phyloP scores from a whole-genome alignment of 2,888 invertebrate genomes.

The Dione juno region DNA sequence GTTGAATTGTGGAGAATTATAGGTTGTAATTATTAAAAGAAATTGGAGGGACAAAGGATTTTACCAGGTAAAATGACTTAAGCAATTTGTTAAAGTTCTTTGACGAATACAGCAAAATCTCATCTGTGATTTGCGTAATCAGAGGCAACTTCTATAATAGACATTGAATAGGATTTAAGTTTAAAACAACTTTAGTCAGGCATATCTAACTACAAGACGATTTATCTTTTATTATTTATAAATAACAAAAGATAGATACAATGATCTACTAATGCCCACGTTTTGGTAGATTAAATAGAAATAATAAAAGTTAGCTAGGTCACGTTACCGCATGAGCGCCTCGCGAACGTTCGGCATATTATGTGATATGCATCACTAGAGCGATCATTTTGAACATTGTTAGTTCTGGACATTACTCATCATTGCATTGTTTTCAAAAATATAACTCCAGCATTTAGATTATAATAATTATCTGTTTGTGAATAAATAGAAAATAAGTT shows the following conservation, averaged over 20 bases:
- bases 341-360: slow-evolving; percentile 31
- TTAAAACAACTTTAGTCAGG: no score
- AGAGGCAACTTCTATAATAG: no score
- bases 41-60: no score
- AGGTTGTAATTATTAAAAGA: no score
- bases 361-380: slow-evolving; percentile 33
- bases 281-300: slow-evolving; percentile 38
- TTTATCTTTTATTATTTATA: not conserved
- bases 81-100: no score
- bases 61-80: no score
- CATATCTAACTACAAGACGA: not conserved
- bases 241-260: not conserved
- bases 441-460: not conserved
- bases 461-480: not conserved
- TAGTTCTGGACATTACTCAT: slow-evolving; percentile 9
- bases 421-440: slow-evolving; percentile 9
- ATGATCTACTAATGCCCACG: not conserved
- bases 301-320: slow-evolving; percentile 36
- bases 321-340: slow-evolving; percentile 33
- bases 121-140: no score
- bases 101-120: no score
- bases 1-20: no score
- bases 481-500: no score
- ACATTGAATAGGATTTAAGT: no score
- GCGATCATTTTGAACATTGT: slow-evolving; percentile 31